Conservation (phyloP, 2,888 invertebrate species). For the Lasiommata megera region DNA sequence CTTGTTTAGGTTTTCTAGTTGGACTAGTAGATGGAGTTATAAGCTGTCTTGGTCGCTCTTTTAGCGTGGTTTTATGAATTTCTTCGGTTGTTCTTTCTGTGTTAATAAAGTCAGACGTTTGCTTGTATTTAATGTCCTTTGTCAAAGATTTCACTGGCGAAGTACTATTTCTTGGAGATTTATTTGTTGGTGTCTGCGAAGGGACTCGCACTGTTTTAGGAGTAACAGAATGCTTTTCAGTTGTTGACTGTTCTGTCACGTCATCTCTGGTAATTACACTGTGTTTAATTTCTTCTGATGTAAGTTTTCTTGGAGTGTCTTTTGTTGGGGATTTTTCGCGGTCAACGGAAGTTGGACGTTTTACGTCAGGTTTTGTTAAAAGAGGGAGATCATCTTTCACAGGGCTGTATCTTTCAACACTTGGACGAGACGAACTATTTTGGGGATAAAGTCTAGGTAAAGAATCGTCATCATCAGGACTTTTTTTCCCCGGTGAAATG, state of each 20-base stretch:
- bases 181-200: slow-evolving; percentile 33
- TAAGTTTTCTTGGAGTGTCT: neutral
- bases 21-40: slow-evolving; percentile 78
- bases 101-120: slow-evolving; percentile 56
- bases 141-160: slow-evolving; percentile 50
- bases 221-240: slow-evolving; percentile 15
- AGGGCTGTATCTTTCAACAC: neutral
- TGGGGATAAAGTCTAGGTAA: slow-evolving; percentile 28
- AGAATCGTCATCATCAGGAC: slow-evolving; percentile 25
- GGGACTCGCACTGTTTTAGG: slow-evolving; percentile 36
- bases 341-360: neutral
- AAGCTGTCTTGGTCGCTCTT: slow-evolving; percentile 59
- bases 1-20: slow-evolving; percentile 59
- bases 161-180: slow-evolving; percentile 43
- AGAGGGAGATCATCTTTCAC: neutral
- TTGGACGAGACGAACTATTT: neutral
- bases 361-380: neutral
- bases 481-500: neutral
- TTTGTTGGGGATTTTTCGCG: slow-evolving; percentile 5
- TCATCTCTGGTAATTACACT: neutral
- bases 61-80: slow-evolving; percentile 47
- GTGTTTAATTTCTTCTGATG: neutral
- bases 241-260: neutral
- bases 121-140: slow-evolving; percentile 49
- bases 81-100: slow-evolving; percentile 56